Evolutionary conservation across 2,797 vertebrate genomes (phyloP).

Genomic region (Falco cherrug): DNA sequence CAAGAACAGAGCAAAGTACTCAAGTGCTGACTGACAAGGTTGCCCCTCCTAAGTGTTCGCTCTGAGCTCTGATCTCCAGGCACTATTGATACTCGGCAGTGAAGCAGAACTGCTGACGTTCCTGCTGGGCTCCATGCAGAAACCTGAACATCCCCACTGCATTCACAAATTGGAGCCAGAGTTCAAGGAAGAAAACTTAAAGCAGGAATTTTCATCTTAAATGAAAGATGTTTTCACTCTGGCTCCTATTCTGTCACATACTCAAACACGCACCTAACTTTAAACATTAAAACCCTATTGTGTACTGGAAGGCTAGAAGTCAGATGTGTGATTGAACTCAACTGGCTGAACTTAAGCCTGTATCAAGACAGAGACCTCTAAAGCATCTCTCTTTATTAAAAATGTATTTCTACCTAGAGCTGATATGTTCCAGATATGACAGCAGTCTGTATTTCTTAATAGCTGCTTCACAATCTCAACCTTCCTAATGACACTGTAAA

Average conservation of each 20-base stretch:
- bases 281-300: slow-evolving; percentile 4
- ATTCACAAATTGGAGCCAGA: slow-evolving; percentile 19
- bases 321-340: neutral
- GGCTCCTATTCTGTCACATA: neutral
- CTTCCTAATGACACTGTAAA: neutral
- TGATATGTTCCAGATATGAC: neutral
- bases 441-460: neutral
- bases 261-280: slow-evolving; percentile 8
- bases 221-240: neutral
- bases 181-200: slow-evolving; percentile 51
- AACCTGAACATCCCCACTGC: slow-evolving; percentile 9
- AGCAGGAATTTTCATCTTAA: slow-evolving; percentile 39
- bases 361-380: neutral
- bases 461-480: neutral
- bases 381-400: slow-evolving; percentile 26
- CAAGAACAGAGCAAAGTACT: slow-evolving; percentile 65
- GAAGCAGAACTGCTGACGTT: slow-evolving; percentile 63
- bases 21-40: slow-evolving; percentile 60
- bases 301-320: neutral
- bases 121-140: neutral
- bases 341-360: neutral
- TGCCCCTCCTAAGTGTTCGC: slow-evolving; percentile 40
- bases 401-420: neutral
- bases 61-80: slow-evolving; percentile 56
- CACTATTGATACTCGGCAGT: slow-evolving; percentile 41